Evolutionary conservation across 2,113 vertebrate species (phyloP), one percentile per base, ranked within the genome.

Genomic region (Brienomyrus brachyistius): DNA sequence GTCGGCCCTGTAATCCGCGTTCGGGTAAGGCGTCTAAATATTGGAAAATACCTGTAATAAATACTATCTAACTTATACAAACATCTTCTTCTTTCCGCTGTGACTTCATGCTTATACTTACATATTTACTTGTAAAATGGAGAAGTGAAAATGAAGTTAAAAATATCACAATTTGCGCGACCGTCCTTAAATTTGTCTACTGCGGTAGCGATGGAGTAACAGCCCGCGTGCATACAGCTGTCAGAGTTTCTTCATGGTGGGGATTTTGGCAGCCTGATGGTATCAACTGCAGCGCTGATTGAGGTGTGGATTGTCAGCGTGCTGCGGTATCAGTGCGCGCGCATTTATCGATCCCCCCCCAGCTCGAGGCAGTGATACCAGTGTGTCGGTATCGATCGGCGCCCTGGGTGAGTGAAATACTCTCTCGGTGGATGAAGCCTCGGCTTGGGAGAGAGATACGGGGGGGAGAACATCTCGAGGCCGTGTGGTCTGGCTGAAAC

Each of bases 251-350:
- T 31, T 51, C 45, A 35, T 23, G 8, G n/a, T 17, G 50, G 17
- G 50, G 74, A 35, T 31, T 62, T 31, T 13, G n/a, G 19, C 51
- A 56, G 51, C 9, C 51, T 40, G 74, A 83, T 56, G 27, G 6
- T 89, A 89, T 82, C 54, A 48, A 15, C n/a, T 27, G 50, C 51
- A 17, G 80, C 13, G 9, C 11, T 43, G 89, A 89, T 89, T 85
- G 77, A 89, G 89, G 89, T 62, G 80, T 85, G 80, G 89, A 89
- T 89, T 89, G 80, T 89, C 89, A 83, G 48, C 15, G 47, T 8
- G 27, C 43, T 31, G 62, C 9, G 51, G 74, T 89, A 89, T 83
- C 51, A 23, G 88, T 89, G 74, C 35, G 31, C 8, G 47, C 48
- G 88, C 56, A 48, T 62, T 54, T 47, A 83, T 31, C 51, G 89